Evolutionary conservation across 2,888 invertebrate species (phyloP), one percentile per base, ranked within the genome.

Genomic region (Philhelius pedissequus): DNA sequence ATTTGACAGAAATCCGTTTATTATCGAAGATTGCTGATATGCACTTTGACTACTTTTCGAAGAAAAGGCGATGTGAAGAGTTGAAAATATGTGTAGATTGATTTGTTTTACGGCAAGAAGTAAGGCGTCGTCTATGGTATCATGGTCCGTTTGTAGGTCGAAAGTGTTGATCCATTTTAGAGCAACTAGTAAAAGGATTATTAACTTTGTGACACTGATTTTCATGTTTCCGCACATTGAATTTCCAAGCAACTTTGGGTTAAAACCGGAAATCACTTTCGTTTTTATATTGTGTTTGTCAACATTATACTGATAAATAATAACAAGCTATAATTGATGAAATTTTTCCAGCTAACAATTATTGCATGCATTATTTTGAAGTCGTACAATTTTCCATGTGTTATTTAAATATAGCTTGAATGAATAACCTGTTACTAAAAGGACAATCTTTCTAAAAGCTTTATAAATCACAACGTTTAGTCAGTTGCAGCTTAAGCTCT

Each of bases 1-100:
- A 40, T 54, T 54, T 9, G 22, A n/a, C 30, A 82, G n/a, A 13
- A 82, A 77, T 4, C 64, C 45, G 11, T 73, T 82, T 4, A 82
- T 73, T 9, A 77, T 68, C 4, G 52, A 27, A 4, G 68, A n/a
- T 62, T 82, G 82, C 0, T 45, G 54, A 40, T 73, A 40, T 0
- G 62, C 73, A 45, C 25, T 77, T 20, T 48, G 11, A 0, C 18
- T 2, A 30, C n/a, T 77, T 48, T 2, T 45, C 8, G 82, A 52
- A 5, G 77, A 77, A n/a, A 62, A 82, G 15, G 45, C 54, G 4
- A 82, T 30, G n/a, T 82, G 48, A 0, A 77, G 43, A 20, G 22
- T 11, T 15, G 62, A 25, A 5, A 54, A 52, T n/a, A 48, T 22
- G n/a, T 62, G 3, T 4, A 48, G 11, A 30, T 54, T 60, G 8